Conservation (phyloP, 2,113 vertebrate genomes). For the Heteronetta atricapilla region DNA sequence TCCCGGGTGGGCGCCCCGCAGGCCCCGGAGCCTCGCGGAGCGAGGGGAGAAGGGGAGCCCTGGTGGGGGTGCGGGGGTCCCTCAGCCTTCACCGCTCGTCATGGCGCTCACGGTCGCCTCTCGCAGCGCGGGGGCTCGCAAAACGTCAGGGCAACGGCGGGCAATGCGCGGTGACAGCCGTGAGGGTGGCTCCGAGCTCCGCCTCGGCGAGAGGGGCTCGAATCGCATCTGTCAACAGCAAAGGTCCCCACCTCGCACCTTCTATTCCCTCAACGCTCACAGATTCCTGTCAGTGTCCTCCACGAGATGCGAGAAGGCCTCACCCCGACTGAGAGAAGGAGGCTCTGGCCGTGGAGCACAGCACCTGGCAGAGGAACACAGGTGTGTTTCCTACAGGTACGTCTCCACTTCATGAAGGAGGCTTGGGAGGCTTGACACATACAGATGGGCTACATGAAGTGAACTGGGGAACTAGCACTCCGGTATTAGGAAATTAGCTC, state of each 20-base stretch:
- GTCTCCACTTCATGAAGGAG: background rate
- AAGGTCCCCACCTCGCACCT: rapidly evolving
- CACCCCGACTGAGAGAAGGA: background rate
- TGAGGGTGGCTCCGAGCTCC: background rate
- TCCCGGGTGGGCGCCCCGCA: background rate
- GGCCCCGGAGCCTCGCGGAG: background rate
- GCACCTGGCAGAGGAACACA: background rate
- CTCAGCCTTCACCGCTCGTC: too few species aligned
- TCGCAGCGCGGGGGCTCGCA: background rate
- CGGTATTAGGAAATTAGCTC: background rate
- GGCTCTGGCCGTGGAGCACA: rapidly evolving
- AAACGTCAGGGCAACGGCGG: background rate
- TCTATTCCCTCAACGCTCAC: rapidly evolving
- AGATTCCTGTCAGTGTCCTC: background rate
- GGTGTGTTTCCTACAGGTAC: rapidly evolving
- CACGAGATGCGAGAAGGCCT: rapidly evolving
- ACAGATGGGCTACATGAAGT: rapidly evolving
- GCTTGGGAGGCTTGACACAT: too few species aligned
- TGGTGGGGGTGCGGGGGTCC: background rate
- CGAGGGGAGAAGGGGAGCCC: too few species aligned
- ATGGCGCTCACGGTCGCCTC: rapidly evolving
- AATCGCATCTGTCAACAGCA: rapidly evolving
- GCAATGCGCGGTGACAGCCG: background rate
- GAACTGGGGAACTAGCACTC: background rate
- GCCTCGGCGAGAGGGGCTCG: background rate